Conservation (phyloP, 2,888 invertebrate species). For the Macrosiphum euphorbiae region DNA sequence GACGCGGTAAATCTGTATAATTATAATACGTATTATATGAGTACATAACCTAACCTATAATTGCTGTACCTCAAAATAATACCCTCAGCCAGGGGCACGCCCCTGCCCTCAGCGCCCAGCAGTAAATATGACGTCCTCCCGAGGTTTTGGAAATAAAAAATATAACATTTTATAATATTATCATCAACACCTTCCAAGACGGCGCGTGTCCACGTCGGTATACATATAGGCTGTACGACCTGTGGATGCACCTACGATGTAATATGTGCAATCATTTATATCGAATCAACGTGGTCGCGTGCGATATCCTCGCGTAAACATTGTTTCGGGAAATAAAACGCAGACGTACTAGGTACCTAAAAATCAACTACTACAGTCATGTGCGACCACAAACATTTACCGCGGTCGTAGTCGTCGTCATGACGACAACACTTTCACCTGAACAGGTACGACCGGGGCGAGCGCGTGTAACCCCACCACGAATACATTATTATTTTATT, state of each 20-base stretch:
- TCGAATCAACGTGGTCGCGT: neutral
- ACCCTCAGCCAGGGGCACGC: neutral
- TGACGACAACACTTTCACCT: slow-evolving; percentile 54
- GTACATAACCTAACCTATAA: neutral
- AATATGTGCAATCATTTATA: neutral
- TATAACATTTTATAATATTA: neutral
- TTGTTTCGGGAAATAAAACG: neutral
- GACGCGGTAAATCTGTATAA: neutral
- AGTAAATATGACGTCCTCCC: neutral
- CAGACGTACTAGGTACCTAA: too few species aligned
- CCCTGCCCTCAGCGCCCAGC: neutral
- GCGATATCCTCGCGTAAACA: neutral
- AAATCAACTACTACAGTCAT: neutral
- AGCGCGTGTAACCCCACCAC: slow-evolving; percentile 40
- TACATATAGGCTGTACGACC: neutral
- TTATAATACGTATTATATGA: neutral
- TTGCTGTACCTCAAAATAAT: neutral
- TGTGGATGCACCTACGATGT: neutral
- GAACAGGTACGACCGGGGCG: slow-evolving; percentile 11
- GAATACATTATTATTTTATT: neutral
- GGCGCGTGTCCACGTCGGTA: neutral
- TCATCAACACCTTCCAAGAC: neutral
- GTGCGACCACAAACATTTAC: neutral
- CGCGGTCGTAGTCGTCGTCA: slow-evolving; percentile 2
- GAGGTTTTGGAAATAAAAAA: neutral